Base-by-base conservation (phyloP, 2,888 invertebrate genomes). In the Cremastobaeus sp. region DNA sequence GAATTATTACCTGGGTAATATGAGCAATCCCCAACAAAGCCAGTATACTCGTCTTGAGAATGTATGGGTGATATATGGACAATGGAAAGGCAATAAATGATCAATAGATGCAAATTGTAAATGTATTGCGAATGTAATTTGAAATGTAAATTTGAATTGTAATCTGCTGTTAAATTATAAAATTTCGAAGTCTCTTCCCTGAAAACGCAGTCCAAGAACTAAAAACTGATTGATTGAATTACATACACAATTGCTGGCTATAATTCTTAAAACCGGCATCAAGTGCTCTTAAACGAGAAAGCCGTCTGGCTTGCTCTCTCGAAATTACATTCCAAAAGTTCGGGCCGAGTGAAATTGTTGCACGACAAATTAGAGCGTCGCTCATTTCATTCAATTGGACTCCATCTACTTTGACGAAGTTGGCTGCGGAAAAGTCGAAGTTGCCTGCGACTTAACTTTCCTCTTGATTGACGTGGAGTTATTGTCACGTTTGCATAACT, bases 401-500 rank as follows among this genome's bases (percentile, higher is more conserved):
- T 65, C 45, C 69, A 60, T 60, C 69, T 25, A 62, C 71, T 59
- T 59, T 68, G 64, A 59, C 68, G 57, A 65, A 65, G 54, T 57
- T 68, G 41, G 21, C 55, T 54, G 68, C 43, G 70, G 72, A 72
- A 72, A 69, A 72, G 74, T 62, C 68, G 66, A 64, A 68, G 48
- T 62, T 55, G 71, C 70, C 76, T 70, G 65, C 76, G 77, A 80
- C 79, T 84, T 82, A 82, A 84, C 82, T 85, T 85, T 82, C 75
- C 79, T 81, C 80, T 78, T 85, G 86, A 86, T 85, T 86, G 86
- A 86, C 86, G 84, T 84, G 83, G 82, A 83, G 85, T 84, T 85
- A 85, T 84, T 83, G 84, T 84, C 82, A 77, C 84, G 86, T 86
- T 86, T 84, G 85, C 86, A 86, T 87, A 86, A 85, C 83, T 81